Conservation (phyloP, 2,797 vertebrate species). For the Acanthornis magna region DNA sequence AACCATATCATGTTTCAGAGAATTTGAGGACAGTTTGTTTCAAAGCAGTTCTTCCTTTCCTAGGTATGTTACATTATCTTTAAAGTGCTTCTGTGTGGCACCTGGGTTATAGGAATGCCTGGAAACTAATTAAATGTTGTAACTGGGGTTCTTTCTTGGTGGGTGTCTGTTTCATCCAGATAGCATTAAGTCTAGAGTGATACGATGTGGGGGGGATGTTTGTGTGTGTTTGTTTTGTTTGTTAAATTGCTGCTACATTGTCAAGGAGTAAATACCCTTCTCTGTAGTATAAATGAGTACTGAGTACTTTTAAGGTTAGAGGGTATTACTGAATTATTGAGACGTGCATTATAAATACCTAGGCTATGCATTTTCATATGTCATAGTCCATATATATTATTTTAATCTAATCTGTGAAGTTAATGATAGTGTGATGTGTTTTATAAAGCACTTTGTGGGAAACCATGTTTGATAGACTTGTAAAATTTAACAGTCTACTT, state of each 20-base stretch:
- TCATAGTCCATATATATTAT: not conserved
- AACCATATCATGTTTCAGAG: fast-evolving
- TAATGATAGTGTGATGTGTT: not conserved
- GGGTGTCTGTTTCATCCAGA: fast-evolving
- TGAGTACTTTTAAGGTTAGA: not conserved
- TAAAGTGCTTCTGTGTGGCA: fast-evolving
- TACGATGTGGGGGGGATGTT: fast-evolving
- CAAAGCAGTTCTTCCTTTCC: not conserved
- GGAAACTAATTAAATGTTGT: fast-evolving
- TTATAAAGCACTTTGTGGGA: not conserved
- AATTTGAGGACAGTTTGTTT: not conserved
- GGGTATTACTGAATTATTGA: not conserved
- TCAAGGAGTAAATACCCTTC: not conserved
- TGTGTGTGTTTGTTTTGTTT: not conserved
- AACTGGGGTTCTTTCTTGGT: fast-evolving
- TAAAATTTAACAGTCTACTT: not conserved
- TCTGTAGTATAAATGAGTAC: not conserved
- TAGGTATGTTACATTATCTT: fast-evolving
- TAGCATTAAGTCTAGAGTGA: fast-evolving
- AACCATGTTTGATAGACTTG: fast-evolving
- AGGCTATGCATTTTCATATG: fast-evolving
- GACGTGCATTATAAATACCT: not conserved
- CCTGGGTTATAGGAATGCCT: fast-evolving
- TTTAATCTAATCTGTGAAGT: not conserved
- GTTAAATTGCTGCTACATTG: fast-evolving